Evolutionary conservation across 2,113 vertebrate species (phyloP).

Genomic region (Colius striatus): DNA sequence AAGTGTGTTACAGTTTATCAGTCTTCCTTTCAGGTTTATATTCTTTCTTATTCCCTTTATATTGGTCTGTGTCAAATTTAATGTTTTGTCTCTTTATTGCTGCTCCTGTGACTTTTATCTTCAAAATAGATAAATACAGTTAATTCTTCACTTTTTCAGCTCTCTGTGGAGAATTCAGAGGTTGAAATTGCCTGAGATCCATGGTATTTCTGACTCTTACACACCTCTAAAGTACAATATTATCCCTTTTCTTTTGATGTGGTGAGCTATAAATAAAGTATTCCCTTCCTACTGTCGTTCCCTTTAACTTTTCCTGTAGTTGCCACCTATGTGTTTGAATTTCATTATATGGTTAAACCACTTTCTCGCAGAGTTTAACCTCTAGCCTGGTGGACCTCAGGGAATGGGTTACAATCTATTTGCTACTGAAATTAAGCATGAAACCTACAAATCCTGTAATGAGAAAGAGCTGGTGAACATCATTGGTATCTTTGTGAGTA

Average conservation of each 20-base stretch:
- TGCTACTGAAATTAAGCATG: constrained; percentile 30
- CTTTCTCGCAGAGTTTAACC: constrained; percentile 28
- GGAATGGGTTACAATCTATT: constrained; percentile 3
- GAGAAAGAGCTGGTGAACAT: background rate
- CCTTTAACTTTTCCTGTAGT: background rate
- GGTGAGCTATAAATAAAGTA: background rate
- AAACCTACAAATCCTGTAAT: background rate
- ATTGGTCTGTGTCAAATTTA: background rate
- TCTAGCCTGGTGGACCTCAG: background rate
- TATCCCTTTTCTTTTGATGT: background rate
- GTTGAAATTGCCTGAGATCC: background rate
- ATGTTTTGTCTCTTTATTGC: background rate
- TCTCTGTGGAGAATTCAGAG: background rate
- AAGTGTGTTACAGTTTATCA: background rate
- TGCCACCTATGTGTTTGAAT: constrained; percentile 1
- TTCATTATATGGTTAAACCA: background rate
- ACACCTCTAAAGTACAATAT: background rate
- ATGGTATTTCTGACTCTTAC: background rate
- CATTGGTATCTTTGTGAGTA: background rate
- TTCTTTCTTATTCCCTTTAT: background rate
- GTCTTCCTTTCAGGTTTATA: background rate
- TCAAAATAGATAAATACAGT: background rate
- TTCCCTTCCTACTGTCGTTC: background rate
- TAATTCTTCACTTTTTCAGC: background rate
- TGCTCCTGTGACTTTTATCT: background rate